Percentiles rank a stretch among this genome's conserved stretches.
phyloP scores from a whole-genome alignment of 2,113 vertebrate genomes.

The Tiliqua scincoides region DNA sequence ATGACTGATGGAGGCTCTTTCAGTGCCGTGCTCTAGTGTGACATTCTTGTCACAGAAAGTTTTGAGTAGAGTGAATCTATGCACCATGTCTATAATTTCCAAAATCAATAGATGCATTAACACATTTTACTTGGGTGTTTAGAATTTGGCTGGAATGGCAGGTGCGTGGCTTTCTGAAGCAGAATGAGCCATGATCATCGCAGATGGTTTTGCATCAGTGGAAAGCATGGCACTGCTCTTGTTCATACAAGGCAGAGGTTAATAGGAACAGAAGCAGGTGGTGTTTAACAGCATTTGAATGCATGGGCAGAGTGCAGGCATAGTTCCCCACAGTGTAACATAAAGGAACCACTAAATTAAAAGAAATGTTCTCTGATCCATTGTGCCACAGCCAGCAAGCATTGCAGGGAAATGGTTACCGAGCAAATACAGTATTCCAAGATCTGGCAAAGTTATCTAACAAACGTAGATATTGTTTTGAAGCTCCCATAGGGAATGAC shows the following conservation, averaged over 20 bases:
- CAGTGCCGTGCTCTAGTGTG: neutral
- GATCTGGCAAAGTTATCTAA: too few relatives aligned
- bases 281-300: neutral
- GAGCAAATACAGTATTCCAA: too few relatives aligned
- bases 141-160: neutral
- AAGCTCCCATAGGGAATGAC: too few relatives aligned
- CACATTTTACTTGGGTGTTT: neutral
- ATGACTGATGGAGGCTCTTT: neutral
- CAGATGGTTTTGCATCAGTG: neutral
- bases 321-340: neutral
- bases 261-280: neutral
- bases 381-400: too few relatives aligned
- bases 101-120: neutral
- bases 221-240: neutral
- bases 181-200: neutral
- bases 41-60: neutral
- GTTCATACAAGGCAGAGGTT: neutral
- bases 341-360: neutral
- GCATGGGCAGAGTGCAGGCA: neutral
- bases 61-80: neutral
- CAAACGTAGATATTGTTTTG: too few relatives aligned
- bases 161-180: neutral
- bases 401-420: too few relatives aligned
- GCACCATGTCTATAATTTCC: neutral
- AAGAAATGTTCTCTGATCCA: neutral